A percentile compares a stretch with the other conserved stretches of the same genome.
These are phyloP conservation scores for Rhabdomys dilectus DNA, from an alignment of 2,113 vertebrate genomes.

Conservation along the genomic window DNA sequence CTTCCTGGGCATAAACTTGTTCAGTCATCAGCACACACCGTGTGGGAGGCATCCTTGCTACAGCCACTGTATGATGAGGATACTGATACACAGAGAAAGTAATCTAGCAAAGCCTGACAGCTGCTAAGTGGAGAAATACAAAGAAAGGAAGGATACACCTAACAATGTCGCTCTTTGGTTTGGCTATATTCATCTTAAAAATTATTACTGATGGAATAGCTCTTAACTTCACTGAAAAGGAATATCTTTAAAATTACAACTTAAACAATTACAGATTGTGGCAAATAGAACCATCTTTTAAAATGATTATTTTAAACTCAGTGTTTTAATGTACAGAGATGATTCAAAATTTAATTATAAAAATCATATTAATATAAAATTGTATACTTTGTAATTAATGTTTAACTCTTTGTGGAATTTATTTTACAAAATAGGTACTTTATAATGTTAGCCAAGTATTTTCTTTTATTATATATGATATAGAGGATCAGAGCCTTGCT, in stretches of 20 bases:
- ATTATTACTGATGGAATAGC: not conserved
- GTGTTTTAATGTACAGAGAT: slow-evolving; percentile 68
- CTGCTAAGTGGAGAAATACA: not conserved
- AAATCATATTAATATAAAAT: slow-evolving; percentile 60
- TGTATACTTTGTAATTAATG: slow-evolving; percentile 41
- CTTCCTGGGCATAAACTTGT: not conserved
- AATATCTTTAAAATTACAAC: slow-evolving; percentile 68
- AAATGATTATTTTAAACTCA: slow-evolving; percentile 82
- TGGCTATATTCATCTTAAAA: slow-evolving; percentile 42
- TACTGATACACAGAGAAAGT: not conserved
- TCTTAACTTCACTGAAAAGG: slow-evolving; percentile 58
- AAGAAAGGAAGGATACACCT: slow-evolving; percentile 44
- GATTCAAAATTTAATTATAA: slow-evolving; percentile 65
- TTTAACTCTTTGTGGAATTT: slow-evolving; percentile 50
- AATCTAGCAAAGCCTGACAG: slow-evolving; percentile 1
- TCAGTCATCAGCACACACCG: not conserved
- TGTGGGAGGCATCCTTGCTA: not conserved
- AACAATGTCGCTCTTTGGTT: not conserved
- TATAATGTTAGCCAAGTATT: slow-evolving; percentile 15
- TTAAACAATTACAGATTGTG: slow-evolving; percentile 74
- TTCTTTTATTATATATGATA: not conserved
- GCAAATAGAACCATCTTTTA: slow-evolving; percentile 82
- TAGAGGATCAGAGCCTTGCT: not conserved
- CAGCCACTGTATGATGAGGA: not conserved
- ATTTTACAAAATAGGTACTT: slow-evolving; percentile 1